These are phyloP conservation scores for Quadroppia sp. DNA, from an alignment of 2,888 invertebrate genomes.

Conservation along the genomic window DNA sequence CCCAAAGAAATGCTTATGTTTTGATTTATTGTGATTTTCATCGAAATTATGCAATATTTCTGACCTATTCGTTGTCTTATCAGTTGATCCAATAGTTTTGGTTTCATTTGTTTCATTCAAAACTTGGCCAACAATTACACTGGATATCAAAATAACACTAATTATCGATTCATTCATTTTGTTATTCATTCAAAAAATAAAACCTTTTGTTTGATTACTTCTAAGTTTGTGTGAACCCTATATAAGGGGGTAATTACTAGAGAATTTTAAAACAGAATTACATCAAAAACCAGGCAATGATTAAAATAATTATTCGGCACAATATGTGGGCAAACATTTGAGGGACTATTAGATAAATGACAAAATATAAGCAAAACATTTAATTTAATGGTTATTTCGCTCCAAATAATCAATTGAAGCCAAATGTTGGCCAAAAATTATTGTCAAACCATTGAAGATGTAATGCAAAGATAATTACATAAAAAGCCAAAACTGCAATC, in stretches of 20 bases:
- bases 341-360: conserved; percentile 4
- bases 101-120: background rate
- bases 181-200: background rate
- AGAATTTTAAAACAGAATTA: background rate
- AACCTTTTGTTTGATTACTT: too few species aligned
- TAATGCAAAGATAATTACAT: background rate
- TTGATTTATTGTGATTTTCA: background rate
- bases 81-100: too few species aligned
- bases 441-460: background rate
- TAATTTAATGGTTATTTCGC: conserved; percentile 30
- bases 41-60: too few species aligned
- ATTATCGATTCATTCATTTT: too few species aligned
- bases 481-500: too few species aligned
- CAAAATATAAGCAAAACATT: conserved; percentile 7
- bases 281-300: background rate
- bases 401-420: conserved; percentile 20
- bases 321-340: background rate
- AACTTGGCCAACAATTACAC: background rate
- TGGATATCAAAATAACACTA: background rate
- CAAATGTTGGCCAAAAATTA: conserved; percentile 16
- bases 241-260: conserved; percentile 23
- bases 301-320: conserved; percentile 24
- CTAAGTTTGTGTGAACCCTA: conserved; percentile 1
- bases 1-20: background rate
- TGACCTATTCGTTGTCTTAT: background rate